A percentile compares a stretch with the other conserved stretches of the same genome.
Evolutionary conservation across 2,888 invertebrate species (phyloP).

Genomic region (Ypsolopha scabrella): DNA sequence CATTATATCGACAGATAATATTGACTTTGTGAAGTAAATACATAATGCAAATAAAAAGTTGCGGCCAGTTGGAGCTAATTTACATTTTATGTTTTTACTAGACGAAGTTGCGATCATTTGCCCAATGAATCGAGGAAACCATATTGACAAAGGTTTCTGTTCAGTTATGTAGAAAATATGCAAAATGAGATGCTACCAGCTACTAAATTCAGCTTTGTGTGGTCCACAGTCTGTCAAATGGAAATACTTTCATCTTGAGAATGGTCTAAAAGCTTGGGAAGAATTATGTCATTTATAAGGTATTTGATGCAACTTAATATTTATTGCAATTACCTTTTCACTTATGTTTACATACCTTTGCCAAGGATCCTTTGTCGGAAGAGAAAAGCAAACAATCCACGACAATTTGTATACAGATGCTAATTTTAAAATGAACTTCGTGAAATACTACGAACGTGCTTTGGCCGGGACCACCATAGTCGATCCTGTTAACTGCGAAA

Average conservation of each 20-base stretch:
- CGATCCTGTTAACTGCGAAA: slow-evolving; percentile 19
- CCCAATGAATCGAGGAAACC: slow-evolving; percentile 44
- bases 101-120: slow-evolving; percentile 33
- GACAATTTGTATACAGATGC: slow-evolving; percentile 55
- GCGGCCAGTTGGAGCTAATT: slow-evolving; percentile 1
- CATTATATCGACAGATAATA: slow-evolving; percentile 2
- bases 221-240: slow-evolving; percentile 23
- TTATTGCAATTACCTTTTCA: slow-evolving; percentile 1
- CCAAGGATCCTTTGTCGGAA: slow-evolving; percentile 19
- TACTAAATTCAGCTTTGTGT: slow-evolving; percentile 44
- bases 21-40: slow-evolving; percentile 4
- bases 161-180: slow-evolving; percentile 60
- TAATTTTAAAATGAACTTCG: slow-evolving; percentile 66
- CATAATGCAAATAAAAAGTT: neutral
- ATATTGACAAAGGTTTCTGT: slow-evolving; percentile 60
- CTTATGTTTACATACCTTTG: slow-evolving; percentile 6
- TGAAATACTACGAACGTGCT: slow-evolving; percentile 63
- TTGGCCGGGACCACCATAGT: slow-evolving; percentile 51
- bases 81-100: slow-evolving; percentile 30
- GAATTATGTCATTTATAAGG: neutral
- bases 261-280: neutral
- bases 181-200: slow-evolving; percentile 39
- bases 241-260: neutral
- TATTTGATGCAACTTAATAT: neutral
- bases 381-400: slow-evolving; percentile 38